phyloP scores from a whole-genome alignment of 2,888 invertebrate species.

The Metacarcinus magister region DNA sequence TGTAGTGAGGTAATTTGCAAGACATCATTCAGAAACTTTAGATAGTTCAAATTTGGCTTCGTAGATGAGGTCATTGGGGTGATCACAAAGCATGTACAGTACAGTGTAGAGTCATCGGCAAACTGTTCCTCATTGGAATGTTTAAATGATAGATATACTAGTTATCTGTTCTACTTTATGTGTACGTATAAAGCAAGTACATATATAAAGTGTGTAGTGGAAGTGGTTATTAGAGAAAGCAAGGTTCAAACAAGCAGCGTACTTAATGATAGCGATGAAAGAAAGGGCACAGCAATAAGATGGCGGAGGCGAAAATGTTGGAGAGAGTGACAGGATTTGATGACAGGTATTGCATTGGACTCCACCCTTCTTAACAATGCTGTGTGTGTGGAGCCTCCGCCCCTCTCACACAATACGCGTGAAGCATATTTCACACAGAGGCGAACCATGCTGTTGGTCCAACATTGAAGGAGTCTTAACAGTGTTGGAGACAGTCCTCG shows the following conservation, averaged over 20 bases:
- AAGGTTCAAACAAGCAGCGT: not conserved
- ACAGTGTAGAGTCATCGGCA: conserved; percentile 40
- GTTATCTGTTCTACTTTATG: not conserved
- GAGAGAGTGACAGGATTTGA: conserved; percentile 3
- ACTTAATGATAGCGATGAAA: not conserved
- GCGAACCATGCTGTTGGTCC: not conserved
- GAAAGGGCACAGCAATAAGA: not conserved
- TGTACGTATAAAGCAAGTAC: not conserved
- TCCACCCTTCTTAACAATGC: conserved; percentile 34
- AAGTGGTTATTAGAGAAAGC: not conserved
- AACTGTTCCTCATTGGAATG: too few species aligned
- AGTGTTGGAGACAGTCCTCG: not conserved
- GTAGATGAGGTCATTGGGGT: not conserved
- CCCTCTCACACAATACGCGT: not conserved
- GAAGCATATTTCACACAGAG: not conserved
- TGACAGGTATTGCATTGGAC: conserved; percentile 6
- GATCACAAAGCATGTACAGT: too few species aligned
- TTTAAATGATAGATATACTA: too few species aligned
- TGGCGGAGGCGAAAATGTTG: not conserved
- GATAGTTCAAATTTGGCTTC: not conserved
- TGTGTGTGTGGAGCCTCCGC: not conserved
- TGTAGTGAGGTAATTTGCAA: not conserved
- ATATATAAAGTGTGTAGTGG: not conserved
- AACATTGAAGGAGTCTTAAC: not conserved
- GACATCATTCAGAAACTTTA: conserved; percentile 30